Evolutionary conservation across 2,113 vertebrate species (phyloP), one percentile per base, ranked within the genome.

Genomic region (Anoplopoma fimbria): DNA sequence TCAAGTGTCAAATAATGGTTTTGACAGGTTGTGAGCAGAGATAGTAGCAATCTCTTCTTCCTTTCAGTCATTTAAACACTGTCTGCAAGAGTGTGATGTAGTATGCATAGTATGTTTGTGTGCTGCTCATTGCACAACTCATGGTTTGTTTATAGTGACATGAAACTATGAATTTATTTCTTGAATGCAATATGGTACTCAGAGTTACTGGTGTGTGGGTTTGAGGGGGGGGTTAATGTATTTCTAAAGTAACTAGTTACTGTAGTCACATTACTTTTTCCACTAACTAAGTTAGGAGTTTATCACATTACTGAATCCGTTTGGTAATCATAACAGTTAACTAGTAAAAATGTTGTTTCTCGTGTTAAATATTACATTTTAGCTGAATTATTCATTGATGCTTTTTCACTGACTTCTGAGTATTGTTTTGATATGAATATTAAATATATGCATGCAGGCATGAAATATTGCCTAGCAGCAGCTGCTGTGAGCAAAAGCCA

Each of bases 391-490:
- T 71, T 77, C 40, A 75, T 73, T 69, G 25, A 74, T 68, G 33
- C 71, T 61, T 84, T 77, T 75, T 77, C n/a, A 70, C 45, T 81
- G 57, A 67, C 17, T 79, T 80, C 34, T 65, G 45, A 27, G 68
- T 68, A 77, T 79, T 57, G 53, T 85, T 91, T 89, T 67, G 69
- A 85, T 85, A 86, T 74, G 60, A 83, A 79, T 74, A 84, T 77
- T 69, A 72, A 85, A 82, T 71, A 80, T 75, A 82, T 89, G 83
- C 82, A 90, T 91, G 85, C 58, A 79, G 84, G 87, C 75, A 84
- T 84, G 60, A 83, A 69, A 15, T 13, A 69, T 64, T 81, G 87
- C 79, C 79, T 77, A 47, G 68, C 87, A 89, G 69, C 81, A 77
- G 69, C 79, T 76, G 71, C 60, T 80, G 61, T 75, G 38, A 67